A percentile compares a stretch with the other conserved stretches of the same genome.
Evolutionary conservation across 1,140 invertebrate genomes (phyloP).

Genomic region (Archegozetes longisetosus): DNA sequence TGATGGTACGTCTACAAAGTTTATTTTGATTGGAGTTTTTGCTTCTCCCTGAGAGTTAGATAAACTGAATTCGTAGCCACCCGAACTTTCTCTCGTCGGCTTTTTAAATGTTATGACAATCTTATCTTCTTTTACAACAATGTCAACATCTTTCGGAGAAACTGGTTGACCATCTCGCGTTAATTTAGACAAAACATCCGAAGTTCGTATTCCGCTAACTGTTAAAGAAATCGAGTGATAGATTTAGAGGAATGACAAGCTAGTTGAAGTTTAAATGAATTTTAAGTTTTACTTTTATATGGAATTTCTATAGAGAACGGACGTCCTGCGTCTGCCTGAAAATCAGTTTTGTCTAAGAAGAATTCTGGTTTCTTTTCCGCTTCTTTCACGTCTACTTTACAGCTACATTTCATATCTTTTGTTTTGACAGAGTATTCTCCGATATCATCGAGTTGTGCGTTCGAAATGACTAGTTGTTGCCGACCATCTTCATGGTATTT

Average conservation of each 20-base stretch:
- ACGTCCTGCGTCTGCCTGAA: conserved; percentile 21
- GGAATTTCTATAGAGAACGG: conserved; percentile 46
- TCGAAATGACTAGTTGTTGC: conserved; percentile 74
- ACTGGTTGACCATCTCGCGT: conserved; percentile 72
- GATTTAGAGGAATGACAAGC: neutral
- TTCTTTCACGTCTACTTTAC: conserved; percentile 56
- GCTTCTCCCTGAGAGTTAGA: conserved; percentile 74
- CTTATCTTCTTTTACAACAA: conserved; percentile 73
- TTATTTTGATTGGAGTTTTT: conserved; percentile 59
- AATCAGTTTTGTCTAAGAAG: conserved; percentile 26
- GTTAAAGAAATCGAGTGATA: neutral
- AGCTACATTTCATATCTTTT: conserved; percentile 51
- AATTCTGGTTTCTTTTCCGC: conserved; percentile 34
- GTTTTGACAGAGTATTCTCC: conserved; percentile 73
- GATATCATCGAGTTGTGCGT: conserved; percentile 55
- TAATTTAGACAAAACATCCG: conserved; percentile 69
- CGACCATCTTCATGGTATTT: conserved; percentile 80
- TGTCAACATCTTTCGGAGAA: conserved; percentile 68
- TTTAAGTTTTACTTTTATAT: conserved; percentile 53
- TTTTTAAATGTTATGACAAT: conserved; percentile 78
- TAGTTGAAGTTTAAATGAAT: neutral
- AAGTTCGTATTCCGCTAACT: conserved; percentile 71
- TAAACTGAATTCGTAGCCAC: conserved; percentile 69
- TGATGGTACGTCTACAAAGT: conserved; percentile 53
- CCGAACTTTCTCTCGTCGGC: conserved; percentile 53